Evolutionary conservation across 2,113 vertebrate genomes (phyloP).

Genomic region (Myotis brandtii): DNA sequence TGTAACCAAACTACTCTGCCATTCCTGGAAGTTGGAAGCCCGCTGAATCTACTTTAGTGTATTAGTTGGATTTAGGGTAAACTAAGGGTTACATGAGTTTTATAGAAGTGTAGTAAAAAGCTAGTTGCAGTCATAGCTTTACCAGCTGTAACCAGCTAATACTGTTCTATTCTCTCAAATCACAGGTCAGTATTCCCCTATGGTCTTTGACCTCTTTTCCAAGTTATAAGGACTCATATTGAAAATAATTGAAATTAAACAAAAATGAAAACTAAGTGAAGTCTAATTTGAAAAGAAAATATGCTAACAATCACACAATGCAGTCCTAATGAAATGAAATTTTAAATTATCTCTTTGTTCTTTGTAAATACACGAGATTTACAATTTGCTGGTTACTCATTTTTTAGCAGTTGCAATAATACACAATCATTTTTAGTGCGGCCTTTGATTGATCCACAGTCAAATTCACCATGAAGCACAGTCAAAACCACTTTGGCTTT

Average conservation of each 20-base stretch:
- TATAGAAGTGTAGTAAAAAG: not conserved
- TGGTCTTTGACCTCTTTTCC: slow-evolving; percentile 19
- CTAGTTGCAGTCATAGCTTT: not conserved
- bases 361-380: not conserved
- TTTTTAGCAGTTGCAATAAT: slow-evolving; percentile 32
- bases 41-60: slow-evolving; percentile 1
- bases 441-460: not conserved
- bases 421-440: not conserved
- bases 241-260: not conserved
- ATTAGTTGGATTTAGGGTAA: not conserved
- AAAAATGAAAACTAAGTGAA: slow-evolving; percentile 52
- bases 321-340: slow-evolving; percentile 6
- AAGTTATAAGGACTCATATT: slow-evolving; percentile 13
- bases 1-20: not conserved
- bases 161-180: not conserved
- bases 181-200: not conserved
- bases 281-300: slow-evolving; percentile 20
- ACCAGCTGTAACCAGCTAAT: not conserved
- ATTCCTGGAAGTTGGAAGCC: not conserved
- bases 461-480: not conserved
- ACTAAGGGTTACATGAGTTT: not conserved
- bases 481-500: not conserved
- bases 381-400: not conserved
- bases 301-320: not conserved
- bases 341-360: slow-evolving; percentile 23